phyloP scores from a whole-genome alignment of 1,140 invertebrate species.

The Drosophila quadrilineata region DNA sequence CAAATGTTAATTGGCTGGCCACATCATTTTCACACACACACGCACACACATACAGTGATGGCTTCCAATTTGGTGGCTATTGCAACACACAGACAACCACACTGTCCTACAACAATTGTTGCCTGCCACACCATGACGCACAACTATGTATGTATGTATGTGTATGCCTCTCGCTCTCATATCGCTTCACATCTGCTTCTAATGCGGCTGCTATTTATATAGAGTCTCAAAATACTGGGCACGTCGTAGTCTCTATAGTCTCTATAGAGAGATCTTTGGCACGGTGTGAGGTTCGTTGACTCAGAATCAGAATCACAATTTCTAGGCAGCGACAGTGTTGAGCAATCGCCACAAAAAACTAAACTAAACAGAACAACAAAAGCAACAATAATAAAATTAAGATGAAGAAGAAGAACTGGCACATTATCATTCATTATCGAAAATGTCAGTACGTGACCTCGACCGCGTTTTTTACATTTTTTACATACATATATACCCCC shows the following conservation, averaged over 20 bases:
- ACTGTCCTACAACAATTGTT: conserved; percentile 45
- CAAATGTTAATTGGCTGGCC: conserved; percentile 42
- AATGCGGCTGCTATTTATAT: conserved; percentile 67
- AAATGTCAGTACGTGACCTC: conserved; percentile 77
- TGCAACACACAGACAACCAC: background rate
- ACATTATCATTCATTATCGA: conserved; percentile 40
- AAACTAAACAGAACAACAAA: background rate
- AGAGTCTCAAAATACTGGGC: conserved; percentile 49
- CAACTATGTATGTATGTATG: too few relatives aligned
- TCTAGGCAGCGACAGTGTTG: conserved; percentile 42
- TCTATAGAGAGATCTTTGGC: conserved; percentile 24
- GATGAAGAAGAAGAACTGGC: background rate
- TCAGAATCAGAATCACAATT: too few relatives aligned
- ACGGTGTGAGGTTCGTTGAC: conserved; percentile 63
- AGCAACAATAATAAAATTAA: conserved; percentile 3
- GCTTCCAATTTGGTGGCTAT: too few relatives aligned
- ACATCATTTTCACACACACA: conserved; percentile 38
- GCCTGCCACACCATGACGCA: conserved; percentile 32
- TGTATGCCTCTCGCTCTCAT: conserved; percentile 1
- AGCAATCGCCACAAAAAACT: conserved; percentile 38
- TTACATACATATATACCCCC: too few relatives aligned
- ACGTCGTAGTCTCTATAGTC: conserved; percentile 52
- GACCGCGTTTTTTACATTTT: conserved; percentile 69
- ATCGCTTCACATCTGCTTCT: conserved; percentile 47
- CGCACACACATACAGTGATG: background rate